These are phyloP conservation scores for Torymus auratus DNA, from an alignment of 2,888 invertebrate genomes.

Conservation along the genomic window DNA sequence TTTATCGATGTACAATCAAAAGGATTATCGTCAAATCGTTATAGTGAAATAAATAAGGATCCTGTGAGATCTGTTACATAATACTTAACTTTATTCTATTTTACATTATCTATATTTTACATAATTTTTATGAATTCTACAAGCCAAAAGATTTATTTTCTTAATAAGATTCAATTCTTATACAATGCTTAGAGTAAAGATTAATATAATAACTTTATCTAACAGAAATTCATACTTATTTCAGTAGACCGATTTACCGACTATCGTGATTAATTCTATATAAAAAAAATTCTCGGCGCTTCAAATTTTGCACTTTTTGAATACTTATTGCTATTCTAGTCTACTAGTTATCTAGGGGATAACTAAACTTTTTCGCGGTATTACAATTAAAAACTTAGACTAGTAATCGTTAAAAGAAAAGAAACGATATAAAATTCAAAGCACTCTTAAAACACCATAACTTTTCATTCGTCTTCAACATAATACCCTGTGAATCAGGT, in stretches of 20 bases:
- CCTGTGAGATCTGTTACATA: not conserved
- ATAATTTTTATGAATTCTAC: not conserved
- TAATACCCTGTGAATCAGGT: conserved; percentile 16
- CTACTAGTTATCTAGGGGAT: conserved; percentile 19
- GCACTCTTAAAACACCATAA: not conserved
- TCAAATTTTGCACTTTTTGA: conserved; percentile 18
- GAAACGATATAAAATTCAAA: conserved; percentile 18
- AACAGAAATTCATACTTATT: conserved; percentile 13
- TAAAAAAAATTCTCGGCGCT: not conserved
- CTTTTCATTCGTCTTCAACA: conserved; percentile 29
- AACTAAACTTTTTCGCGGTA: conserved; percentile 18
- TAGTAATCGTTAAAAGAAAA: conserved; percentile 16
- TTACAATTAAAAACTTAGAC: conserved; percentile 16
- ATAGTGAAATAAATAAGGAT: conserved; percentile 11
- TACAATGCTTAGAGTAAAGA: not conserved
- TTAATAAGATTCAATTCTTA: not conserved
- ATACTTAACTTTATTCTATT: conserved; percentile 1
- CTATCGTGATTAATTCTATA: not conserved
- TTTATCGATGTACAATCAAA: not conserved
- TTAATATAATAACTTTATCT: conserved; percentile 2
- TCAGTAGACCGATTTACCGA: not conserved
- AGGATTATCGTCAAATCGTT: conserved; percentile 6
- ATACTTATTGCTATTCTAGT: conserved; percentile 7
- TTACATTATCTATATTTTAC: conserved; percentile 17
- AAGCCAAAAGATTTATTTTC: not conserved